phyloP scores from a whole-genome alignment of 2,888 invertebrate species.

The Coelinius sp. region DNA sequence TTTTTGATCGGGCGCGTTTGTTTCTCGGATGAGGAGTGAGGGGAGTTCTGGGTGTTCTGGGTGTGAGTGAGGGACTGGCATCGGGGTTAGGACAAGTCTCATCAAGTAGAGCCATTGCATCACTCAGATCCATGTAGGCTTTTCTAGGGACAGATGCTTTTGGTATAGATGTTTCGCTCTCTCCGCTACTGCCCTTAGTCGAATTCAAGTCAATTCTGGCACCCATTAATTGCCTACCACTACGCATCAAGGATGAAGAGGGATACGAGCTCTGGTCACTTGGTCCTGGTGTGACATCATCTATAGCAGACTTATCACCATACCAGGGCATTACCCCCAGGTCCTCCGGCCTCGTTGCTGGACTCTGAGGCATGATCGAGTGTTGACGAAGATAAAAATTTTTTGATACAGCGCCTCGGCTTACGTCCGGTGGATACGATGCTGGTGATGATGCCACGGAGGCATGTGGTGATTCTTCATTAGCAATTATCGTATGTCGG shows the following conservation, averaged over 20 bases:
- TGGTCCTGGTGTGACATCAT: conserved; percentile 49
- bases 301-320: conserved; percentile 49
- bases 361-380: conserved; percentile 50
- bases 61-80: conserved; percentile 64
- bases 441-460: conserved; percentile 21
- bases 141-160: conserved; percentile 55
- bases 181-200: conserved; percentile 61
- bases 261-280: conserved; percentile 61
- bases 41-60: conserved; percentile 64
- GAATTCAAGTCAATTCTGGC: conserved; percentile 52
- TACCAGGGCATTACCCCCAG: conserved; percentile 65
- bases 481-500: conserved; percentile 48
- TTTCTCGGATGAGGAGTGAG: conserved; percentile 62
- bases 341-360: conserved; percentile 63
- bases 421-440: conserved; percentile 13
- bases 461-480: conserved; percentile 34
- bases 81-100: conserved; percentile 68
- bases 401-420: conserved; percentile 29
- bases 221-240: conserved; percentile 14
- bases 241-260: conserved; percentile 47
- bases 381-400: conserved; percentile 45
- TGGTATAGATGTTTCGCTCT: conserved; percentile 54
- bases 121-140: conserved; percentile 66
- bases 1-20: conserved; percentile 65
- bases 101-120: conserved; percentile 66